These are phyloP conservation scores for Orestias chungarensis DNA, from an alignment of 2,797 vertebrate genomes.

Conservation along the genomic window DNA sequence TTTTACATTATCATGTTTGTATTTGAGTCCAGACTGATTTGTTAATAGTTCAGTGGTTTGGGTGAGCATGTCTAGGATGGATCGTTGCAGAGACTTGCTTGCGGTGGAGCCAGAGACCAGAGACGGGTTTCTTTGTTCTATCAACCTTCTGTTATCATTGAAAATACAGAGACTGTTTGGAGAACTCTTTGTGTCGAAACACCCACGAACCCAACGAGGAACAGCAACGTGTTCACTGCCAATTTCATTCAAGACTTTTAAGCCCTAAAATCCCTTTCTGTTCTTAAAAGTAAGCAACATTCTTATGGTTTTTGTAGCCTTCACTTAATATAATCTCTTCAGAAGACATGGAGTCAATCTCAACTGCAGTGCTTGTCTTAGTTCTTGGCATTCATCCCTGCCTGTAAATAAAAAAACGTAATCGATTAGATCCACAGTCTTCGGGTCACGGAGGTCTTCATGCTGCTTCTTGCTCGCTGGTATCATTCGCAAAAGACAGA, in stretches of 20 bases:
- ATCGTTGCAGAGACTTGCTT: slow-evolving; percentile 11
- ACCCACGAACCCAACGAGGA: background rate
- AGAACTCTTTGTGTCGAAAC: slow-evolving; percentile 18
- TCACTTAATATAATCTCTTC: background rate
- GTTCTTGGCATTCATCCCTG: slow-evolving; percentile 9
- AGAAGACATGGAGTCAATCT: background rate
- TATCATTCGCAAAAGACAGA: slow-evolving; percentile 42
- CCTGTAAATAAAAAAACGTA: slow-evolving; percentile 32
- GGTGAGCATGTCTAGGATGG: background rate
- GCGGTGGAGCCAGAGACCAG: background rate
- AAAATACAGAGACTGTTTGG: slow-evolving; percentile 14
- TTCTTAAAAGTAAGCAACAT: background rate
- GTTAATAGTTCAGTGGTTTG: slow-evolving; percentile 3
- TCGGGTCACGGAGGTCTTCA: slow-evolving; percentile 26
- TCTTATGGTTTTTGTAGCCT: background rate
- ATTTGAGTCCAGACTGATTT: background rate
- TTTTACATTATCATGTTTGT: background rate
- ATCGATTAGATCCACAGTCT: slow-evolving; percentile 39
- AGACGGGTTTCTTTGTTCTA: slow-evolving; percentile 12
- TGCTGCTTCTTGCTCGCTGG: slow-evolving; percentile 48
- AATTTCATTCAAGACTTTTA: slow-evolving; percentile 1
- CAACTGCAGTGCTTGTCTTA: background rate
- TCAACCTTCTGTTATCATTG: slow-evolving; percentile 3
- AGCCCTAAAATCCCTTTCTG: background rate
- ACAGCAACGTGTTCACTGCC: background rate